A percentile compares a stretch with the other conserved stretches of the same genome.
These are phyloP conservation scores for Chaetodon auriga DNA, from an alignment of 2,113 vertebrate genomes.

Conservation along the genomic window DNA sequence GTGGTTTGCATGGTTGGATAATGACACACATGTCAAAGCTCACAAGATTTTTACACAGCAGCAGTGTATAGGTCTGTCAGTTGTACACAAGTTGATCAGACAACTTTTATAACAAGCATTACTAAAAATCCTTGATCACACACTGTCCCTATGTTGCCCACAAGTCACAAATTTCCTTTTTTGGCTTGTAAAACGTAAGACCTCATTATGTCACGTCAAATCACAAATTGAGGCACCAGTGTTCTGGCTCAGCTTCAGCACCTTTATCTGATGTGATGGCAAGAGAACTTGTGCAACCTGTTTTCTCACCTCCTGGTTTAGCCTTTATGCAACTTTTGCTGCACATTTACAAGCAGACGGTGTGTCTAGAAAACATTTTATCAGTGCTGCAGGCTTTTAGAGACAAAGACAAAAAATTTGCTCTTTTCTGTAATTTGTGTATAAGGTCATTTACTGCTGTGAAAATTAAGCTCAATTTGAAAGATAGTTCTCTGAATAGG, in stretches of 20 bases:
- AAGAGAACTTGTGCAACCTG: constrained; percentile 64
- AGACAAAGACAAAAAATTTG: constrained; percentile 18
- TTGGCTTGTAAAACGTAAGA: not conserved
- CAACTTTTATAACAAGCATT: not conserved
- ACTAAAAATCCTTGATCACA: not conserved
- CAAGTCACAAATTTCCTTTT: not conserved
- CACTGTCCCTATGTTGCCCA: not conserved
- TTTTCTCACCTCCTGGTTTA: constrained; percentile 49
- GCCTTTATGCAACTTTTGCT: constrained; percentile 33
- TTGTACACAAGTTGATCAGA: not conserved
- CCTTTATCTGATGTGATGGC: constrained; percentile 47
- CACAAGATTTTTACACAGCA: not conserved
- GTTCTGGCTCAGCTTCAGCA: constrained; percentile 23
- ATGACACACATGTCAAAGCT: constrained; percentile 31
- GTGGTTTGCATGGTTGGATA: constrained; percentile 18
- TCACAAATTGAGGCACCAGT: constrained; percentile 17
- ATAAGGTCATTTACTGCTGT: constrained; percentile 14
- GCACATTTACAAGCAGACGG: constrained; percentile 1
- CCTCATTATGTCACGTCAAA: constrained; percentile 16
- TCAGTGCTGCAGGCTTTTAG: constrained; percentile 17
- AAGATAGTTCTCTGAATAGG: constrained; percentile 2
- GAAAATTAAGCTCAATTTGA: constrained; percentile 3
- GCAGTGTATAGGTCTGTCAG: not conserved
- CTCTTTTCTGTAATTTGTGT: constrained; percentile 19
- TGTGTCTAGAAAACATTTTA: constrained; percentile 12